phyloP scores from a whole-genome alignment of 2,797 vertebrate species.

The Percopsis omiscomaycus region DNA sequence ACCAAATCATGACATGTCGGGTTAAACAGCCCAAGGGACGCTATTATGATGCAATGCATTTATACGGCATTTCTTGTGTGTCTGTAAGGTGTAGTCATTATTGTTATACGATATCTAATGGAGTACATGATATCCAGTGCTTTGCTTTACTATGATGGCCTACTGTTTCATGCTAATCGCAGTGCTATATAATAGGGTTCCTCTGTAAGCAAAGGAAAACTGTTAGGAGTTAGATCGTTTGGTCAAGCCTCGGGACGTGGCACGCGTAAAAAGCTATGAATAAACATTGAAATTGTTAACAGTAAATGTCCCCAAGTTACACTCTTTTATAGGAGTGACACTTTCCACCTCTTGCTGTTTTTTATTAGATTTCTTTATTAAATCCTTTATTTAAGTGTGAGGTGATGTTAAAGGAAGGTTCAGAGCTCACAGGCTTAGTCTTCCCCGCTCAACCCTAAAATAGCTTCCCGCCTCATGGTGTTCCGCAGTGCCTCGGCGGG shows the following conservation, averaged over 20 bases:
- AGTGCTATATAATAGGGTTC: too few relatives aligned
- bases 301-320: background rate
- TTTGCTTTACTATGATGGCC: too few relatives aligned
- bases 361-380: background rate
- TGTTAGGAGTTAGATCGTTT: too few relatives aligned
- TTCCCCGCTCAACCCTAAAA: constrained; percentile 39
- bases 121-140: too few relatives aligned
- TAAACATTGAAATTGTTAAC: background rate
- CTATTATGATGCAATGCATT: background rate
- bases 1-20: background rate
- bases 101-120: background rate
- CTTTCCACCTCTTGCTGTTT: constrained; percentile 4
- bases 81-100: background rate
- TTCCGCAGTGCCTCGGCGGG: too few relatives aligned
- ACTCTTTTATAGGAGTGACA: background rate
- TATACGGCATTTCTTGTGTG: background rate
- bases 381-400: constrained; percentile 7
- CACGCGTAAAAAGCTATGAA: too few relatives aligned
- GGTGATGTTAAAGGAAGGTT: constrained; percentile 48
- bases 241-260: too few relatives aligned
- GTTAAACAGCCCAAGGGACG: background rate
- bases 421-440: constrained; percentile 48
- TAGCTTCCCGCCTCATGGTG: constrained; percentile 30
- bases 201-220: too few relatives aligned
- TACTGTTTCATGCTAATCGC: too few relatives aligned